Evolutionary conservation across 2,888 invertebrate species (phyloP), one percentile per base, ranked within the genome.

Genomic region (Napeogenes inachia): DNA sequence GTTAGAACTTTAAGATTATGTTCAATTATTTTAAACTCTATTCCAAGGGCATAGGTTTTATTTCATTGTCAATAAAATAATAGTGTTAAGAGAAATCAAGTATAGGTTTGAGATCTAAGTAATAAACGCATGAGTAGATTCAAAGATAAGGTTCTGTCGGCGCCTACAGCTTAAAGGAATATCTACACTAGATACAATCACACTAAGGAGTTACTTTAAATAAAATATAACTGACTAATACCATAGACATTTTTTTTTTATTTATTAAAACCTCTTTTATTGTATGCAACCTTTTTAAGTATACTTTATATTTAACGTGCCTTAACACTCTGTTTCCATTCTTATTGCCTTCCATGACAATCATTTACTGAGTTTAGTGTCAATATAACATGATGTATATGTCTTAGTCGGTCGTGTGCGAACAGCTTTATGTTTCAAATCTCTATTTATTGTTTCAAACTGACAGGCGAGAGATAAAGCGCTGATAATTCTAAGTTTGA

Each of bases 91-190:
- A 74, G 77, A 77, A 76, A 79, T 74, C 77, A 71, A 75, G 73
- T 70, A 71, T 68, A 67, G 78, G 79, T 82, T 78, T 72, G 75
- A 72, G 72, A 72, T 73, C 73, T 76, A 73, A 77, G 79, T 78
- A 80, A 83, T 82, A 83, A 82, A 80, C 77, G 75, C 73, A 77
- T 75, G 78, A 78, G 75, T 75, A 80, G 83, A 86, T 85, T 73
- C 73, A 53, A 72, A 78, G 80, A 82, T 81, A 82, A n/a, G 60
- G 53, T 38, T 62, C 46, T 62, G 65, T 63, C 62, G 65, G 67
- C 64, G 62, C 65, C 63, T 45, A 56, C 54, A 56, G 33, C 45
- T 61, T 56, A 61, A 45, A 57, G 57, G 42, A 54, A 35, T 13
- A 38, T 35, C 35, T 54, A 35, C 21, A 21, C 21, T 21, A 54